Evolutionary conservation across 1,140 invertebrate genomes (phyloP), one percentile per base, ranked within the genome.

Genomic region (Nylanderia fulva): DNA sequence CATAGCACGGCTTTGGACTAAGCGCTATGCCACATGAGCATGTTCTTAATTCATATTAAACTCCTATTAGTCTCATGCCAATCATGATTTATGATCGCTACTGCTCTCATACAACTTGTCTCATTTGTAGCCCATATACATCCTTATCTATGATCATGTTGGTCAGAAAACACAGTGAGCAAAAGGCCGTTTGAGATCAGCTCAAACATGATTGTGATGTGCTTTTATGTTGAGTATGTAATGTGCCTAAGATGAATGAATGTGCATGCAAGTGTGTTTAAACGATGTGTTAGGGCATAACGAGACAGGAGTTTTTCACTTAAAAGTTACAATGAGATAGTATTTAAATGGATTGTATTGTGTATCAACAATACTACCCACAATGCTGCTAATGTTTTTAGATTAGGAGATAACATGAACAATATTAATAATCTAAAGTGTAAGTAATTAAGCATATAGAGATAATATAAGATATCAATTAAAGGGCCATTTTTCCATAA

Each of bases 1-100:
- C 93, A 99, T 99, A 94, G 99, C 99, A 86, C 97, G 99, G 93
- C 96, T 99, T 88, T 99, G 99, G 99, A 99, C 99, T 90, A 99
- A 99, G 95, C 96, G 99, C 91, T 99, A 99, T 94, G 98, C 98
- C 79, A 98, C 98, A 96, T 99, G 98, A 98, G 92, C 93, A 88
- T 85, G 2, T 90, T 86, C 21, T 85, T 48, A 42, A 58, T 71
- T 76, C 39, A 54, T 82, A 75, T 86, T 75, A 90, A 86, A 86
- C 89, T 92, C 90, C 88, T 90, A 91, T 92, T 90, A 93, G 91
- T 91, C 88, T 93, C 92, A 92, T 93, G 92, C 92, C 92, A 92
- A 92, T 48, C 45, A 48, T 48, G 45, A 48, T 90, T 88, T 91
- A 87, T 86, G 86, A 91, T 76, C 84, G 54, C 63, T 85, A 71